These are phyloP conservation scores for Spinibarbus caldwelli DNA, from an alignment of 2,797 vertebrate genomes.

Conservation along the genomic window DNA sequence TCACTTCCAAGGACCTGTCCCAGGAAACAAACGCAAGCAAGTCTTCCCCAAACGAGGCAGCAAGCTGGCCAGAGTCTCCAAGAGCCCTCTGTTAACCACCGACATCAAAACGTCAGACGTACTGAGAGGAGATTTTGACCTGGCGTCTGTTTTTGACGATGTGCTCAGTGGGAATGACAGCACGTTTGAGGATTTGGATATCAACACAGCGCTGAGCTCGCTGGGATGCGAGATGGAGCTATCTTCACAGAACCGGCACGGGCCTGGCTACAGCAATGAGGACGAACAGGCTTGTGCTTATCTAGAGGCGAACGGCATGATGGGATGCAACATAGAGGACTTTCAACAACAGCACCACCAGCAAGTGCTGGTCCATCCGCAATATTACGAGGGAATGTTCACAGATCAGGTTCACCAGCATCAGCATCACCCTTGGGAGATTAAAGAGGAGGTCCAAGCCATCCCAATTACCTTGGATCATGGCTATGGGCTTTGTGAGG, in stretches of 20 bases:
- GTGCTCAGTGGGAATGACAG: slow-evolving; percentile 80
- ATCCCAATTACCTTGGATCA: slow-evolving; percentile 80
- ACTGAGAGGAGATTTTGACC: slow-evolving; percentile 82
- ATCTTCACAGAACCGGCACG: slow-evolving; percentile 73
- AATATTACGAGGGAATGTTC: slow-evolving; percentile 78
- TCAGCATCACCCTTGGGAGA: slow-evolving; percentile 81
- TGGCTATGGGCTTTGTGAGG: slow-evolving; percentile 78
- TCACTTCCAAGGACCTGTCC: slow-evolving; percentile 65
- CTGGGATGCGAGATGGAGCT: slow-evolving; percentile 82
- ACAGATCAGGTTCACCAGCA: slow-evolving; percentile 74
- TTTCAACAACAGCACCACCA: slow-evolving; percentile 74
- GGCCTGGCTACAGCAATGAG: slow-evolving; percentile 64
- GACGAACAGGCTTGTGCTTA: slow-evolving; percentile 75
- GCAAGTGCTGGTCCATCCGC: slow-evolving; percentile 71
- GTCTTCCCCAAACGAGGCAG: slow-evolving; percentile 65
- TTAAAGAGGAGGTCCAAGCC: slow-evolving; percentile 80
- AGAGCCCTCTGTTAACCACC: slow-evolving; percentile 77
- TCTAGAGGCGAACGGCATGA: slow-evolving; percentile 68
- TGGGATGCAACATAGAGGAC: slow-evolving; percentile 72
- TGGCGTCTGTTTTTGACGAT: slow-evolving; percentile 83
- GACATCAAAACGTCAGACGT: slow-evolving; percentile 75
- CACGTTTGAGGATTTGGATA: slow-evolving; percentile 87
- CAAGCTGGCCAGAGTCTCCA: slow-evolving; percentile 68
- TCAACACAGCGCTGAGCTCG: slow-evolving; percentile 84
- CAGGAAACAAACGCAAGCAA: slow-evolving; percentile 70